Evolutionary conservation across 2,113 vertebrate genomes (phyloP).

Genomic region (Anhinga anhinga): DNA sequence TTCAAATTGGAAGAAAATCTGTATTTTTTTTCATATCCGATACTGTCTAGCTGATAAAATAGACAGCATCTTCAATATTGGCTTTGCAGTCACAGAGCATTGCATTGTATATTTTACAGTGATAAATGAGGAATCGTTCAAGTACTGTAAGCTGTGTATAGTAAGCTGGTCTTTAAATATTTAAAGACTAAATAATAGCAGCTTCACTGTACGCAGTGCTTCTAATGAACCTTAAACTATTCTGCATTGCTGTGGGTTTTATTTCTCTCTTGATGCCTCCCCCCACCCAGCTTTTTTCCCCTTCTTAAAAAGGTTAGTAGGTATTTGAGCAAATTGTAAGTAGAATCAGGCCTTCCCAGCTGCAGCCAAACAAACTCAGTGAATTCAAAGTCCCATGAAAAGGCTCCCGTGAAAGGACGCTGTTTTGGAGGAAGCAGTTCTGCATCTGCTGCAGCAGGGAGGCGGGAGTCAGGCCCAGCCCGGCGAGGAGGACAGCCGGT

Average conservation of each 20-base stretch:
- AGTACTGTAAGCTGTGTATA: neutral
- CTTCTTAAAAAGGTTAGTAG: neutral
- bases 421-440: neutral
- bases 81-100: neutral
- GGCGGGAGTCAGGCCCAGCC: neutral
- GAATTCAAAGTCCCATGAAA: neutral
- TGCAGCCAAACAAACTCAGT: neutral
- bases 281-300: neutral
- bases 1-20: neutral
- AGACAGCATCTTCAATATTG: neutral
- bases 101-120: neutral
- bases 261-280: neutral
- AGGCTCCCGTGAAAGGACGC: fast-evolving
- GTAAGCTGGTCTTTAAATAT: constrained; percentile 20
- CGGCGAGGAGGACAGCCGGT: fast-evolving
- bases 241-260: neutral
- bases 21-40: neutral
- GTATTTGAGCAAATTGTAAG: neutral
- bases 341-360: neutral
- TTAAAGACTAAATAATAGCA: constrained; percentile 36
- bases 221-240: neutral
- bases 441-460: neutral
- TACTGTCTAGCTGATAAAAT: neutral
- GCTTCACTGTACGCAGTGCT: neutral
- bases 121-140: neutral